Evolutionary conservation across 2,113 vertebrate genomes (phyloP), one percentile per base, ranked within the genome.

Genomic region (Lontra canadensis): DNA sequence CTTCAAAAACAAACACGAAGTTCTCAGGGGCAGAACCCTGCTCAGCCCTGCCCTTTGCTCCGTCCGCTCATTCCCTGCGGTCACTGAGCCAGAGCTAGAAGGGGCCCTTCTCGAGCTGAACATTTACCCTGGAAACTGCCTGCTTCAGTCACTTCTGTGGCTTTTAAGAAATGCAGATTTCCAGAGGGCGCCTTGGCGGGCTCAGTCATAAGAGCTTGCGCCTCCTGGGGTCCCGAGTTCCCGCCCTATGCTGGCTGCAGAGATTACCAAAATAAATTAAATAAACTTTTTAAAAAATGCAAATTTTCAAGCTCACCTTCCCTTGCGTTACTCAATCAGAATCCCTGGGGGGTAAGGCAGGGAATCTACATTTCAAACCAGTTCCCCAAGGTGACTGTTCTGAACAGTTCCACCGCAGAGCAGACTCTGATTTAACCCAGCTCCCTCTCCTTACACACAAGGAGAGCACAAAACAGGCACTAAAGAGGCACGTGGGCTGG

Each of bases 371-470:
- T 12, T 67, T 63, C 6, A 84, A 86, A 29, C 31, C 67, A 69
- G 93, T 55, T 29, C 86, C 84, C 29, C n/a, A 78, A 13, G 44
- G 31, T 63, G 21, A 42, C 0, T 2, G 61, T 12, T 44, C 23
- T 1, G 15, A n/a, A 26, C 1, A 1, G 15, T 12, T 44, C 59
- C 76, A 21, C 1, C 0, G 2, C 4, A 18, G 67, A 34, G 25
- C 29, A 67, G 31, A 14, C 65, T 88, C 61, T 20, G 59, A 47
- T 59, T 90, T 29, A 23, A 34, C 6, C 26, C 18, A 20, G 74
- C 57, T 57, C n/a, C 23, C 14, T 80, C 39, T 61, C 9, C 74
- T n/a, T 14, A 42, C 29, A 14, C 82, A 61, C 47, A 6, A 84
- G 67, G 71, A n/a, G n/a, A 83, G 47, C 7, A 29, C 69, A 25